Evolutionary conservation across 1,140 invertebrate genomes (phyloP).

Genomic region (Lucilia sericata): DNA sequence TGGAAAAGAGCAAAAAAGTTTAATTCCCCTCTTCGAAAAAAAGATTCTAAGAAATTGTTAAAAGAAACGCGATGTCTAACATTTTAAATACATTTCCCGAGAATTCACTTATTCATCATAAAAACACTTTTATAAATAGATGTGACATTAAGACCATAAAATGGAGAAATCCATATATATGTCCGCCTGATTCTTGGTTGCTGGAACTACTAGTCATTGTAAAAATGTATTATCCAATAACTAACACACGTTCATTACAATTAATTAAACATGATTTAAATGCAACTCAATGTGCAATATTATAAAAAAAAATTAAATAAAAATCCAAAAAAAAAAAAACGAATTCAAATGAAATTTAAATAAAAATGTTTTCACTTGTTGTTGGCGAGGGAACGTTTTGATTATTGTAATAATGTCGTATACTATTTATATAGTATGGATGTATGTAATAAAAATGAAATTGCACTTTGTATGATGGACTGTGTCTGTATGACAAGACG

Average conservation of each 20-base stretch:
- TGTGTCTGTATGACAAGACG: background rate
- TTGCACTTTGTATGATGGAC: slow-evolving; percentile 8
- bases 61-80: background rate
- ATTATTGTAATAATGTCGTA: background rate
- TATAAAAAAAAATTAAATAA: background rate
- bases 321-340: too few relatives aligned
- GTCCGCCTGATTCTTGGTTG: too few relatives aligned
- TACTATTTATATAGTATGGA: background rate
- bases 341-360: background rate
- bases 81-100: background rate
- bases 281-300: slow-evolving; percentile 19
- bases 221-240: background rate
- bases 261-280: slow-evolving; percentile 44
- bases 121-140: background rate
- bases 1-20: background rate
- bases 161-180: too few relatives aligned
- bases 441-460: background rate
- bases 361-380: slow-evolving; percentile 36
- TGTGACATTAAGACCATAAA: too few relatives aligned
- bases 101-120: background rate
- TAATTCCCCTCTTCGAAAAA: background rate
- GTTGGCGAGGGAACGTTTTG: background rate
- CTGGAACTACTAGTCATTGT: background rate
- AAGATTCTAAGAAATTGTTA: background rate
- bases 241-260: background rate